Evolutionary conservation across 2,888 invertebrate genomes (phyloP).

Genomic region (Neoaliturus tenellus): DNA sequence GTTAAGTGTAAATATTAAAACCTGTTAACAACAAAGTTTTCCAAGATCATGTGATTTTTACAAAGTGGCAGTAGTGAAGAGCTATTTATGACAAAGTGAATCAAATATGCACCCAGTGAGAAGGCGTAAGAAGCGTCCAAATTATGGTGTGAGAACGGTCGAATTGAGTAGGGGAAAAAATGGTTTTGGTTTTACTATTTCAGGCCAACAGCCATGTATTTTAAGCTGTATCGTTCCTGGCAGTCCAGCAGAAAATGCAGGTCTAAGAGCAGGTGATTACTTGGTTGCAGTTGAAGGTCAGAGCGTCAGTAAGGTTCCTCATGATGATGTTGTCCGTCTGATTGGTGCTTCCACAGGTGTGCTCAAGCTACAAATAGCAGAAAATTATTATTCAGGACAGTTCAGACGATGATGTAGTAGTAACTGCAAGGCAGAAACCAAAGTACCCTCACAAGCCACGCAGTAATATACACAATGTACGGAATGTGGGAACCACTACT

Average conservation of each 20-base stretch:
- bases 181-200: slow-evolving; percentile 98
- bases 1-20: too few relatives aligned
- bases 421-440: slow-evolving; percentile 77
- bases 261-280: slow-evolving; percentile 94
- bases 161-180: slow-evolving; percentile 90
- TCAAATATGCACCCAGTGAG: slow-evolving; percentile 77
- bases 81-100: not conserved
- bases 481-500: slow-evolving; percentile 59
- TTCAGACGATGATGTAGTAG: slow-evolving; percentile 85
- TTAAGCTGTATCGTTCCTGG: slow-evolving; percentile 94
- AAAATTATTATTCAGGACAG: slow-evolving; percentile 91
- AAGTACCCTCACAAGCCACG: slow-evolving; percentile 76
- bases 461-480: slow-evolving; percentile 61
- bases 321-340: slow-evolving; percentile 94
- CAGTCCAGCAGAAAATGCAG: slow-evolving; percentile 94
- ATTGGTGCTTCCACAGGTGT: slow-evolving; percentile 92
- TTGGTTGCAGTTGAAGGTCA: slow-evolving; percentile 94
- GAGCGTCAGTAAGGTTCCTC: slow-evolving; percentile 93
- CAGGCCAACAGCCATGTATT: slow-evolving; percentile 97
- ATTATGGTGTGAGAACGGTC: slow-evolving; percentile 87
- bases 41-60: too few relatives aligned
- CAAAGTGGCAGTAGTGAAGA: not conserved
- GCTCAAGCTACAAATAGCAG: slow-evolving; percentile 90
- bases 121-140: slow-evolving; percentile 82
- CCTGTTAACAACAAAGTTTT: too few relatives aligned